Evolutionary conservation across 2,888 invertebrate species (phyloP).

Genomic region (Panorpa germanica): DNA sequence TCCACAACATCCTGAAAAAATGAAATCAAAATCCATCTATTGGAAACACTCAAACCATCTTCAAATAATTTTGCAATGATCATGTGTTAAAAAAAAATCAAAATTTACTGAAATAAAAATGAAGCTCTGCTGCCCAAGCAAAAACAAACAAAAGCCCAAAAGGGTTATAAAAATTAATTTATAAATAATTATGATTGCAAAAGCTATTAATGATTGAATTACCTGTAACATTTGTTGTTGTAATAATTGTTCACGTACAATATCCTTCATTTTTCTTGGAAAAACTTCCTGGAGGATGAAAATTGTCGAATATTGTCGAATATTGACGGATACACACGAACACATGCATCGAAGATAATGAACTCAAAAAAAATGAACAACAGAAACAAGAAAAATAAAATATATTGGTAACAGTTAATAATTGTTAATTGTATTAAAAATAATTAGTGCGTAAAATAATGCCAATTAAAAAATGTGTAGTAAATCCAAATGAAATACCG

Average conservation of each 20-base stretch:
- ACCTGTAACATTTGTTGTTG: no score
- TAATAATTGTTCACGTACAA: constrained; percentile 44
- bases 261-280: constrained; percentile 66
- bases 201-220: no score
- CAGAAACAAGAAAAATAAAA: constrained; percentile 15
- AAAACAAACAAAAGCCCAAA: no score
- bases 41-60: no score
- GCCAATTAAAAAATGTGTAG: no score
- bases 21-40: constrained; percentile 1
- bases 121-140: no score
- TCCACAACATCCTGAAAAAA: constrained; percentile 43
- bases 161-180: constrained; percentile 8
- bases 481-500: no score
- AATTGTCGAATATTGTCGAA: constrained; percentile 11
- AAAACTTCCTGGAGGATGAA: constrained; percentile 43
- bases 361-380: constrained; percentile 15
- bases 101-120: neutral
- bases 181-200: constrained; percentile 7
- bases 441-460: no score
- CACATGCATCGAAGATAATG: constrained; percentile 13
- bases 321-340: constrained; percentile 11
- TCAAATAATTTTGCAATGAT: neutral
- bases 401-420: constrained; percentile 11
- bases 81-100: neutral
- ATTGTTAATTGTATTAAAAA: constrained; percentile 11